A percentile compares a stretch with the other conserved stretches of the same genome.
These are phyloP conservation scores for Eulemur mongoz DNA, from an alignment of 2,797 vertebrate genomes.

Conservation along the genomic window DNA sequence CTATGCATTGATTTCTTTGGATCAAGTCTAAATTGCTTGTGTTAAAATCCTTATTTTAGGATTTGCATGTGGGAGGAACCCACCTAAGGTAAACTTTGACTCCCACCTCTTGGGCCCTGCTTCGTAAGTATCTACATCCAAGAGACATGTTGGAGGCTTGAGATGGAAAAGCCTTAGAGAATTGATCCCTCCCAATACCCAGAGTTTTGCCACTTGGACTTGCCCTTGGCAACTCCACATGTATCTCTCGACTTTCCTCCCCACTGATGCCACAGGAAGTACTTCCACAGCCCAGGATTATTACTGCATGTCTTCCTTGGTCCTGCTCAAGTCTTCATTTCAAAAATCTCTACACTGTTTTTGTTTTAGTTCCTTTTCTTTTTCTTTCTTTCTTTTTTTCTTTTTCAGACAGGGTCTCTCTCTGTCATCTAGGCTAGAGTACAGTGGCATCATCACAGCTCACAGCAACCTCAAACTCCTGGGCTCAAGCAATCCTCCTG, in stretches of 20 bases:
- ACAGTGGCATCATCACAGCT: neutral
- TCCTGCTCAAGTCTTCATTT: neutral
- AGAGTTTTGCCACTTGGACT: neutral
- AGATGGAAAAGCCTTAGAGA: slow-evolving; percentile 20
- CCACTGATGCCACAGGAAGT: neutral
- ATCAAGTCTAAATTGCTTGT: neutral
- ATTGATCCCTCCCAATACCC: neutral
- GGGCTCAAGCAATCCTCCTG: too few relatives aligned
- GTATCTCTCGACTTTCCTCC: neutral
- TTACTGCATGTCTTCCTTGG: neutral
- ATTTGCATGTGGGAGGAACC: neutral
- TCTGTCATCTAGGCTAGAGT: neutral
- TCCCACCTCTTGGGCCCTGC: neutral
- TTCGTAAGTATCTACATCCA: neutral
- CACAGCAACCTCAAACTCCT: neutral
- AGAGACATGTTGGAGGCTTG: neutral
- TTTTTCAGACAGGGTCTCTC: neutral
- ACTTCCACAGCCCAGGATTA: neutral
- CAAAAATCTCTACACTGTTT: neutral
- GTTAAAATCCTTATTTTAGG: neutral
- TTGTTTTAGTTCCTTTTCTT: neutral
- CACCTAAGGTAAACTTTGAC: neutral
- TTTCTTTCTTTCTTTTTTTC: neutral
- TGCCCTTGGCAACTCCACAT: neutral
- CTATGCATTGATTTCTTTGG: neutral